These are phyloP conservation scores for Eupleurogrammus muticus DNA, from an alignment of 2,797 vertebrate genomes.

Conservation along the genomic window DNA sequence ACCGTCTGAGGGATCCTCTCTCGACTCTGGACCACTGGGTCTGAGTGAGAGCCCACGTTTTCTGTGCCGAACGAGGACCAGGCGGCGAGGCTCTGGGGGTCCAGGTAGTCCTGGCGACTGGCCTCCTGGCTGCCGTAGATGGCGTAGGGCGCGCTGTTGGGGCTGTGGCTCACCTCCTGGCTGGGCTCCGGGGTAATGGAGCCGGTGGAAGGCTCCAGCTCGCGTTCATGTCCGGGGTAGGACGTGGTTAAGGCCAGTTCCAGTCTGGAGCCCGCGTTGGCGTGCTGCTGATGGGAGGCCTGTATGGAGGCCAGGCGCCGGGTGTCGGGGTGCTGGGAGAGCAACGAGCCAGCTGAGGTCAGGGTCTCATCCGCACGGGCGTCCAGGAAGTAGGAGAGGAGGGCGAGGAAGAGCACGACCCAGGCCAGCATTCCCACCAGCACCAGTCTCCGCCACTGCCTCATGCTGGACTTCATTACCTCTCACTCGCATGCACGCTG, in stretches of 20 bases:
- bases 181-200: conserved; percentile 64
- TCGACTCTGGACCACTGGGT: conserved; percentile 63
- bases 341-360: conserved; percentile 85
- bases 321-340: conserved; percentile 88
- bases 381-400: conserved; percentile 96
- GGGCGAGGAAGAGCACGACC: conserved; percentile 92
- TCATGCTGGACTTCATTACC: conserved; percentile 85
- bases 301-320: conserved; percentile 90
- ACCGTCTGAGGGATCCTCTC: conserved; percentile 70
- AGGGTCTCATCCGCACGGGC: conserved; percentile 87
- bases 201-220: conserved; percentile 60
- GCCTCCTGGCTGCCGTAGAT: conserved; percentile 72
- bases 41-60: conserved; percentile 74
- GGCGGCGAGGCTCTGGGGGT: conserved; percentile 81
- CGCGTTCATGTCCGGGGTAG: conserved; percentile 55
- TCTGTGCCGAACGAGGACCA: conserved; percentile 85
- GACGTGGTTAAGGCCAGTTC: conserved; percentile 68
- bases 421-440: conserved; percentile 93
- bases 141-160: conserved; percentile 64
- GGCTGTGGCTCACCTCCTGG: conserved; percentile 72
- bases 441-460: conserved; percentile 92
- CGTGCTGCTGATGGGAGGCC: conserved; percentile 84
- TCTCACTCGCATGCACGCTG: conserved; percentile 54
- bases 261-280: conserved; percentile 84
- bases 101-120: conserved; percentile 71